These are phyloP conservation scores for Chelidonichthys spinosus DNA, from an alignment of 2,797 vertebrate genomes.

Conservation along the genomic window DNA sequence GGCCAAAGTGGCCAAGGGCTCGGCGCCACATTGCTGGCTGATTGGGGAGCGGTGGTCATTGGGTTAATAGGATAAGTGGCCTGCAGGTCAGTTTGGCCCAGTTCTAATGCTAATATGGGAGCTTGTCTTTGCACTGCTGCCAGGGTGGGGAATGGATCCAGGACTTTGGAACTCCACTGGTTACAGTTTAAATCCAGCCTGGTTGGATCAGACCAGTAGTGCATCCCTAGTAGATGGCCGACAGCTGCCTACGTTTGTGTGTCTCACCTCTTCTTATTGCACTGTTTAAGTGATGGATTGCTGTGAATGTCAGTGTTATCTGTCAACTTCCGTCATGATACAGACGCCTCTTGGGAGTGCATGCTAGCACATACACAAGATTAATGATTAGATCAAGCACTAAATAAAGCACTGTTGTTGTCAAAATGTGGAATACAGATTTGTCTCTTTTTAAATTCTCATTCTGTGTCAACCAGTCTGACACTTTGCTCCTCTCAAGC, in stretches of 20 bases:
- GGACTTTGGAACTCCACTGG: constrained; percentile 52
- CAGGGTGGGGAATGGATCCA: constrained; percentile 55
- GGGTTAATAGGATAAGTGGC: constrained; percentile 83
- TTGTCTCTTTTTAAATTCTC: neutral
- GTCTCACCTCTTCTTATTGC: neutral
- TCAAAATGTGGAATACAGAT: constrained; percentile 8
- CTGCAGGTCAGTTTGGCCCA: constrained; percentile 75
- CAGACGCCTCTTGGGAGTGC: constrained; percentile 16
- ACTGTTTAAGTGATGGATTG: neutral
- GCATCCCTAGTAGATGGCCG: neutral
- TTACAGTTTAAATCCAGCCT: constrained; percentile 72
- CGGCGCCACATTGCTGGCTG: constrained; percentile 69
- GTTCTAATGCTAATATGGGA: constrained; percentile 78
- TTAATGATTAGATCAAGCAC: constrained; percentile 14
- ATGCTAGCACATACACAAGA: constrained; percentile 25
- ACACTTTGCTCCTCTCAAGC: neutral
- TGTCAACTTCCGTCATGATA: constrained; percentile 20
- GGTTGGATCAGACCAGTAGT: constrained; percentile 42
- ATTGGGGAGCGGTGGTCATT: constrained; percentile 72
- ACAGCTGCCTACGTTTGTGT: neutral
- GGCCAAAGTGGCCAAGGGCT: constrained; percentile 47
- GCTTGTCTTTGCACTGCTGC: constrained; percentile 62
- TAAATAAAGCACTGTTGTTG: neutral
- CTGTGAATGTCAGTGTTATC: constrained; percentile 2
- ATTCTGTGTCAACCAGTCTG: constrained; percentile 1